Evolutionary conservation across 1,140 invertebrate species (phyloP), one percentile per base, ranked within the genome.

Genomic region (Proctacanthus coquilletti): DNA sequence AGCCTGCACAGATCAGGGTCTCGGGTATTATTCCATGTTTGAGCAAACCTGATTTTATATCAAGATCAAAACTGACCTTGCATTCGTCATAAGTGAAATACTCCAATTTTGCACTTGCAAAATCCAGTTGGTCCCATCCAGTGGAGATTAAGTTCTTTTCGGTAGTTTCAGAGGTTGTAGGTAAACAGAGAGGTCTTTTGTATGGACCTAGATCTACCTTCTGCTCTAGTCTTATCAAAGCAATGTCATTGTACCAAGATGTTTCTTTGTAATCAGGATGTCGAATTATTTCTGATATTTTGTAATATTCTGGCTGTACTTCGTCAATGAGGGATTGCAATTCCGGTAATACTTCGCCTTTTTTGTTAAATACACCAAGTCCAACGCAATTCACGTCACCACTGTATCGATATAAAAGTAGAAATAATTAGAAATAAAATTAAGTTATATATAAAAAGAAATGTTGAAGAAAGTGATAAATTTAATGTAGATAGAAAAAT

Each of bases 171-270:
- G 40, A 46, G 33, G 32, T 35, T 0, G 42, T 38, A 0, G 56
- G 53, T 18, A 69, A 37, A 42, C 72, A 75, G 9, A 66, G 64
- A 0, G 72, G 71, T 27, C 64, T 51, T 2, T 72, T 63, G 38
- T 59, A 67, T 5, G 60, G 51, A 30, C 61, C 63, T 19, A 72
- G 66, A 13, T 36, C 44, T 0, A 71, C 61, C 37, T 50, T 42
- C 21, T 41, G 46, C 21, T 63, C 48, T 13, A 73, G 45, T 45
- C 60, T 56, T 2, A 73, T 36, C 2, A 75, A 43, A 13, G 67
- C 71, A 32, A 75, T 71, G 34, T 75, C 72, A 46, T 75, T 64
- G 45, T 71, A 69, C 19, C 61, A 52, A 1, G 45, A 41, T 3
- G 52, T 47, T 20, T 42, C 52, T 3, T 53, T 54, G 39, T 72